Evolutionary conservation across 2,113 vertebrate species (phyloP), one percentile per base, ranked within the genome.

Genomic region (Chloropsis hardwickii): DNA sequence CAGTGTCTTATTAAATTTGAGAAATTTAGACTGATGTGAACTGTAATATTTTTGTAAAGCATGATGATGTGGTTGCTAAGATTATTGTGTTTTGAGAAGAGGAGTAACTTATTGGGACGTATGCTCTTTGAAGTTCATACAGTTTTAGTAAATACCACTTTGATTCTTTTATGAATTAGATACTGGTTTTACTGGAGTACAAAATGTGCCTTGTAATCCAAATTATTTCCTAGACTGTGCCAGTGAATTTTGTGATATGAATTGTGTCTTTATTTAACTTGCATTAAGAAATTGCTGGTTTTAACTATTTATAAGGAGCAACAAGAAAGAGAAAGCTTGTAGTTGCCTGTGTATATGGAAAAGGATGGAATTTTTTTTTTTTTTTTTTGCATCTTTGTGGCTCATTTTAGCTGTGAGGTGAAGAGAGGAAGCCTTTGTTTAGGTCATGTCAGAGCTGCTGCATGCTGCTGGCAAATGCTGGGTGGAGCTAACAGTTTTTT

Each of bases 251-350:
- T 66, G 7, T 81, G 39, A 12, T 33, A 19, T 2, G 29, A 77
- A 51, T 33, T 66, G 29, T 88, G 33, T 14, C 14, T 83, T 84
- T 67, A 47, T 92, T 92, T 91, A 14, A 74, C 9, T 83, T 81
- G n/a, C 5, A 37, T 67, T 69, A 60, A 81, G 35, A 86, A 92
- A 47, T 80, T 13, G 39, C 11, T 58, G 35, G 9, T 47, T 21
- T 85, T 79, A 39, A 27, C 10, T 5, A 47, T 12, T 84, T 74
- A 12, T 47, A 70, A 62, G 16, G 37, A 77, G 7, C 16, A 92
- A 29, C 3, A 28, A 50, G 22, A 15, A 66, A 39, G 19, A 82
- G 9, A 67, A 64, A 48, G 6, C 24, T 71, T 78, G 11, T 12
- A 12, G 22, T 48, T 86, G 37, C 47, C 64, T 94, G 5, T 74